Base-by-base conservation (phyloP, 2,113 vertebrate genomes). In the Columba janthina region DNA sequence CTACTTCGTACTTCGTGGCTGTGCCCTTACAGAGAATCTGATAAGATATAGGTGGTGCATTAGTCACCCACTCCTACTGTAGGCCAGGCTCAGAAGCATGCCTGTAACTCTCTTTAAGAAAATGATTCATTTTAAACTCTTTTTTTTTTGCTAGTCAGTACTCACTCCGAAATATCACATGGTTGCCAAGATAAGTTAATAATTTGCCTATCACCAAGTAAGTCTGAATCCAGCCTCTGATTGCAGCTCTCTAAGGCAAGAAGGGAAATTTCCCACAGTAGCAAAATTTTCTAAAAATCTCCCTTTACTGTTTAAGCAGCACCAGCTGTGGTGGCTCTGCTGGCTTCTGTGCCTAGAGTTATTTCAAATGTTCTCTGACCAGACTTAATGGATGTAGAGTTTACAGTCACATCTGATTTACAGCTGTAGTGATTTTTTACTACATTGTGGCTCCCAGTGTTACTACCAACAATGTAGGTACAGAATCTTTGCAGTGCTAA, bases 271-370 rank as follows among this genome's bases (percentile, higher is more conserved):
- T 94, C 50, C 26, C 29, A 61, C 12, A 64, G 26, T 3, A 57
- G 5, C 17, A 24, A 84, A 78, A 81, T 91, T 91, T 96, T 93
- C 71, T 87, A 36, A 91, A 85, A 95, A 90, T 93, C 96, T 94
- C 93, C 94, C 58, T 88, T 85, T 51, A 67, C 40, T n/a, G 17
- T 8, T 87, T 24, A 51, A 76, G 48, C 12, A 77, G 20, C 38
- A 81, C 62, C 38, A 74, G 62, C n/a, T 70, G 2, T 15, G 32
- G 2, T 5, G 5, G 8, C 19, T 79, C 20, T 72, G 20, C 20
- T 31, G 25, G 6, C 17, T 76, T 87, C 44, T 85, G 14, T 46
- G 46, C 58, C 36, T n/a, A 36, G 29, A 61, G 57, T 31, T 13
- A 31, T 51, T 51, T 72, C n/a, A 61, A 67, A 66, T 12, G 12